These are phyloP conservation scores for Dufourea novaeangliae DNA, from an alignment of 1,140 invertebrate genomes.

Conservation along the genomic window DNA sequence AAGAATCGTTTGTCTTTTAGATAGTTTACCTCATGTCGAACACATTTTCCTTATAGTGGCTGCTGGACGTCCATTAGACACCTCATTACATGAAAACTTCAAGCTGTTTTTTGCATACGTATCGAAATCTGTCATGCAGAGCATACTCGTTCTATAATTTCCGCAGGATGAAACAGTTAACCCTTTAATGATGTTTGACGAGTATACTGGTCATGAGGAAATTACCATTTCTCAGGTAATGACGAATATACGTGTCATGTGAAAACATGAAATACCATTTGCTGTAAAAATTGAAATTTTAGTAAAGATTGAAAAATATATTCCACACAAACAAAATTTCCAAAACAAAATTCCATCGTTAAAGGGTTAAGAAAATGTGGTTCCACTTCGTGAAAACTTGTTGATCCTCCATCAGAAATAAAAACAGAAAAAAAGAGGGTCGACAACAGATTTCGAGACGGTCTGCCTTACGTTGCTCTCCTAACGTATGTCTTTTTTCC, in stretches of 20 bases:
- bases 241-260: too few relatives aligned
- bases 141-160: background rate
- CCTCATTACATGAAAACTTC: slow-evolving; percentile 19
- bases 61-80: slow-evolving; percentile 49
- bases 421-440: background rate
- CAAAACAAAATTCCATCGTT: too few relatives aligned
- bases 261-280: too few relatives aligned
- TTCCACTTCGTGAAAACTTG: too few relatives aligned
- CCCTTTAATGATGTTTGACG: too few relatives aligned
- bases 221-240: too few relatives aligned
- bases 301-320: too few relatives aligned
- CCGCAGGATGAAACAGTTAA: too few relatives aligned
- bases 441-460: slow-evolving; percentile 54
- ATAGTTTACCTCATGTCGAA: slow-evolving; percentile 25
- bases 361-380: too few relatives aligned
- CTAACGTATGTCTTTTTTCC: slow-evolving; percentile 58
- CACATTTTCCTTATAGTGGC: slow-evolving; percentile 38
- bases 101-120: slow-evolving; percentile 46
- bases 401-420: background rate
- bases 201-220: too few relatives aligned
- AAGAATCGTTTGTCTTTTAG: slow-evolving; percentile 62
- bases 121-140: slow-evolving; percentile 51
- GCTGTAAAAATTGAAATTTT: too few relatives aligned
- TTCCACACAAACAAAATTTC: too few relatives aligned
- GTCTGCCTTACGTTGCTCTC: slow-evolving; percentile 50